Evolutionary conservation across 2,888 invertebrate species (phyloP), one percentile per base, ranked within the genome.

Genomic region (Cactoblastis cactorum): DNA sequence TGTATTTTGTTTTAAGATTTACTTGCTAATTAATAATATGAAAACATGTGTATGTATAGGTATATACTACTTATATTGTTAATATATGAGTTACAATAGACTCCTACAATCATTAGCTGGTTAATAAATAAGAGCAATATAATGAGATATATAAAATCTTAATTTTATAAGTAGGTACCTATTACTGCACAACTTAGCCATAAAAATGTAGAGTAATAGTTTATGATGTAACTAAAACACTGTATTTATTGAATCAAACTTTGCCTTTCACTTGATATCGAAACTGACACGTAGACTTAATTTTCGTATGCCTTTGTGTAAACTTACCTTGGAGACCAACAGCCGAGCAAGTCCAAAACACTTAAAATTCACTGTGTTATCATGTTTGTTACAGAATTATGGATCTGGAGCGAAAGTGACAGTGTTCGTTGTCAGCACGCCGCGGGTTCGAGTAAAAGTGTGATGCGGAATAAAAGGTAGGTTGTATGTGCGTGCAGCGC

Each of bases 221-320:
- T 35, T 12, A 19, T 39, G 49, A 35, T 39, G 34, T 37, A 35
- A 45, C 46, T 46, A 51, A 38, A 43, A 22, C 18, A 12, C 9
- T 45, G 17, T 68, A 62, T 59, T 78, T 80, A 78, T 79, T 77
- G 74, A 79, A 77, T 82, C 83, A 82, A 83, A 82, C 78, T 82
- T 80, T 70, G 76, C 87, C 87, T 88, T 88, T 88, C 87, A 88
- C 87, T 85, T 79, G 71, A 79, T 77, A 75, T 83, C 78, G 74
- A 67, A 80, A 75, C 76, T 84, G 87, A 88, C 87, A 87, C 87
- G 87, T 86, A 80, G 71, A 74, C 81, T 77, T 64, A 72, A 78
- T 78, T 83, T 49, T 79, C 77, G 69, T 69, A 69, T 74, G 63
- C 70, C 69, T 63, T 60, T 63, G 57, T 66, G 56, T 63, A 58